Evolutionary conservation across 2,113 vertebrate species (phyloP), one percentile per base, ranked within the genome.

Genomic region (Galemys pyrenaicus): DNA sequence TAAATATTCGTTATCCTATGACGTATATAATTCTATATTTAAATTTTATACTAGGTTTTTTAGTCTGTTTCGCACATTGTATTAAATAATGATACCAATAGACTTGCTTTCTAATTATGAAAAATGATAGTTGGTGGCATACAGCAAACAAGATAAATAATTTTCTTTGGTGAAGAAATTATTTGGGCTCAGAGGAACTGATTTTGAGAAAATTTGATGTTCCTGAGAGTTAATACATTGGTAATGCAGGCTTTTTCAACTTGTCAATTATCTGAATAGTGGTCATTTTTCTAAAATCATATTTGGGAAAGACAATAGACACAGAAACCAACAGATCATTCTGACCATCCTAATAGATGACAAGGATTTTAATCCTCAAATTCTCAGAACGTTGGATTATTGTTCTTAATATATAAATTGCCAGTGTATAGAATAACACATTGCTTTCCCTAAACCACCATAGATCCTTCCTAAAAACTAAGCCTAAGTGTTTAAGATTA

Each of bases 331-430:
- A n/a, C 80, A 71, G 75, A 19, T 91, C 35, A n/a, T 91, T 91
- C 73, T 80, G 60, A 64, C 81, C 37, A 93, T 60, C 54, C 51
- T 35, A 80, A 32, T 39, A 85, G 32, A 80, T 26, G 73, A 54
- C 49, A 81, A 89, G 64, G 6, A 65, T 62, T 87, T 95, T 70
- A 37, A 73, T 56, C 75, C 70, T 82, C 82, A 83, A 93, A 49
- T 89, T 84, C 41, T 78, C 32, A 90, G 81, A 90, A 95, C 87
- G 65, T 51, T 24, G 77, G 22, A 79, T 22, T 56, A 49, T 68
- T 73, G 64, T 73, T 58, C 49, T 20, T 74, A 26, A 39, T 64
- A n/a, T 60, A 12, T 49, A 89, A 90, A 65, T 64, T 20, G 10
- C 35, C 22, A 70, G 5, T 65, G 22, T 84, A 13, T 83, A 87